Evolutionary conservation across 2,888 invertebrate species (phyloP), one percentile per base, ranked within the genome.

Genomic region (Caenorhabditis doughertyi): DNA sequence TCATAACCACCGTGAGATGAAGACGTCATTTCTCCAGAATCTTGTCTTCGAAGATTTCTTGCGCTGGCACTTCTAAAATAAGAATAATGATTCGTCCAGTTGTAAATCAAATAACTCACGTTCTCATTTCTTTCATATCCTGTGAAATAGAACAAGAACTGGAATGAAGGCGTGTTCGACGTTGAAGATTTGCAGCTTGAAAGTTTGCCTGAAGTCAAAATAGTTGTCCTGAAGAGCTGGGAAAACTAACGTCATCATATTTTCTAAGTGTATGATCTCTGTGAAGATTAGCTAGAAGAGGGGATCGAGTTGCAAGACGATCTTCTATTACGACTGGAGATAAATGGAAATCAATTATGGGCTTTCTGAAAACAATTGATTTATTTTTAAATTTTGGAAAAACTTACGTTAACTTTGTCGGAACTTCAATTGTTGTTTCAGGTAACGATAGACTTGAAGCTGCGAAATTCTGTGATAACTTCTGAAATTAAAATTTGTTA

Each of bases 91-190:
- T 23, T 8, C n/a, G n/a, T n/a, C n/a, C n/a, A n/a, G n/a, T n/a
- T n/a, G n/a, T 9, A 39, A 39, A 39, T 39, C 39, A 13, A 16
- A 39, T 8, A 47, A 47, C 71, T 39, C 42, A 79, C 83, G 79
- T 81, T 58, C 70, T 81, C 87, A 87, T 87, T 23, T 87, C 87
- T 13, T 72, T 49, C 82, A 87, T 84, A 42, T 87, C 87, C 44
- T 84, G 84, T 11, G 85, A 83, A 32, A 87, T 81, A 2, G 87
- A 85, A 23, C 76, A 71, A 1, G 87, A 87, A 21, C 85, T 85
- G 9, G 87, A 85, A 71, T 87, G 83, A 11, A 85, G 65, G 23
- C 87, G 83, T 3, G 82, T 70, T 47, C 85, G 55, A n/a, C 85
- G 71, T 67, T 81, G 79, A 0, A 84, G 76, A 21, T 51, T 67